Evolutionary conservation across 2,797 vertebrate species (phyloP), one percentile per base, ranked within the genome.

Genomic region (Taeniopygia guttata): DNA sequence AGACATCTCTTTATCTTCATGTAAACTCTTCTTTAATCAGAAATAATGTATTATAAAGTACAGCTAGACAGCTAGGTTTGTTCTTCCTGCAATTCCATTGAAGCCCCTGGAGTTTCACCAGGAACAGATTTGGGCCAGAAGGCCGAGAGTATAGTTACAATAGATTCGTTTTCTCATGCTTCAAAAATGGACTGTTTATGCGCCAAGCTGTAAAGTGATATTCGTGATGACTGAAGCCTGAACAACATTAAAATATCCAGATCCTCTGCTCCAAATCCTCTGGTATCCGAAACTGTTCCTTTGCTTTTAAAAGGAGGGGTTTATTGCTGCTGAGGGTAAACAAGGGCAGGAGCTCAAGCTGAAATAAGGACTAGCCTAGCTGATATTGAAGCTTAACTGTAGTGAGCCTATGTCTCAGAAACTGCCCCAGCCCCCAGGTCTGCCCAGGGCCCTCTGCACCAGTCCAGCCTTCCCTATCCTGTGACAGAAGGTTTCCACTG

Each of bases 171-270:
- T 95, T 92, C 94, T 96, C 92, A 92, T 91, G 85, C 87, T 77
- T 90, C 87, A 93, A 78, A 93, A 96, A 94, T 79, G 89, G 89
- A 69, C 79, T 95, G 87, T 92, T 93, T 93, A 91, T 56, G 69
- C 0, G 9, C 92, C 55, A 76, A 88, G 82, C 92, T 89, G 95
- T 93, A 96, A 96, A 69, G 51, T 86, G 95, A 96, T 96, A 96
- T 78, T 94, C 92, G 63, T 49, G 96, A 92, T 94, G 95, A 96
- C 79, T 96, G 95, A 96, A 90, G 94, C 36, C 73, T 91, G 94
- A 95, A 73, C 72, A 94, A 91, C 83, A 55, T 75, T 94, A 96
- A 95, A 95, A 92, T 90, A 88, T 86, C 76, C 94, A 92, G 89
- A 93, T 78, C 84, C 82, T 85, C 84, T 22, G 21, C 76, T 89